Evolutionary conservation across 2,113 vertebrate species (phyloP).

Genomic region (Paramisgurnus dabryanus): DNA sequence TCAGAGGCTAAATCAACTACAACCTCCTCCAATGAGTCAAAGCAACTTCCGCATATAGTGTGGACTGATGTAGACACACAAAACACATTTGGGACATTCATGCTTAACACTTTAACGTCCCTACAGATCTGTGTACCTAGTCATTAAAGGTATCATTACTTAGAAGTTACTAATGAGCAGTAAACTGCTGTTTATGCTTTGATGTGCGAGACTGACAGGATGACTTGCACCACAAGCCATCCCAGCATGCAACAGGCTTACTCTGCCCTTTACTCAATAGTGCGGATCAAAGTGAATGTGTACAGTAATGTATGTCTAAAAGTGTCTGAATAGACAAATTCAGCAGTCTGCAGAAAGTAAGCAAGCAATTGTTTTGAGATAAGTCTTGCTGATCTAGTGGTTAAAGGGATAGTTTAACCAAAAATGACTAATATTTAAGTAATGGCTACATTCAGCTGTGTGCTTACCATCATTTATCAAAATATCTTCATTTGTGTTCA

Average conservation of each 20-base stretch:
- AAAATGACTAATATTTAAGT: too few species aligned
- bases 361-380: background rate
- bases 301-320: background rate
- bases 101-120: constrained; percentile 10
- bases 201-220: constrained; percentile 65
- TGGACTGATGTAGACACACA: background rate
- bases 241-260: constrained; percentile 56
- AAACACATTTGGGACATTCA: constrained; percentile 2
- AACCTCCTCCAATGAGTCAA: background rate
- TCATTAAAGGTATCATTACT: constrained; percentile 40
- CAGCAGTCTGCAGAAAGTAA: background rate
- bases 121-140: constrained; percentile 26
- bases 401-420: too few species aligned
- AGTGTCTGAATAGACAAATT: constrained; percentile 10
- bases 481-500: too few species aligned
- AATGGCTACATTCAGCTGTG: too few species aligned
- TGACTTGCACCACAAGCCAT: constrained; percentile 60
- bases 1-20: background rate
- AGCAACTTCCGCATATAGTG: background rate
- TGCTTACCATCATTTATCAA: too few species aligned
- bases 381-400: too few species aligned
- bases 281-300: constrained; percentile 28
- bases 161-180: constrained; percentile 49
- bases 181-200: constrained; percentile 60
- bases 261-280: constrained; percentile 26